These are phyloP conservation scores for Scaptodrosophila lebanonensis DNA, from an alignment of 1,140 invertebrate genomes.

Conservation along the genomic window DNA sequence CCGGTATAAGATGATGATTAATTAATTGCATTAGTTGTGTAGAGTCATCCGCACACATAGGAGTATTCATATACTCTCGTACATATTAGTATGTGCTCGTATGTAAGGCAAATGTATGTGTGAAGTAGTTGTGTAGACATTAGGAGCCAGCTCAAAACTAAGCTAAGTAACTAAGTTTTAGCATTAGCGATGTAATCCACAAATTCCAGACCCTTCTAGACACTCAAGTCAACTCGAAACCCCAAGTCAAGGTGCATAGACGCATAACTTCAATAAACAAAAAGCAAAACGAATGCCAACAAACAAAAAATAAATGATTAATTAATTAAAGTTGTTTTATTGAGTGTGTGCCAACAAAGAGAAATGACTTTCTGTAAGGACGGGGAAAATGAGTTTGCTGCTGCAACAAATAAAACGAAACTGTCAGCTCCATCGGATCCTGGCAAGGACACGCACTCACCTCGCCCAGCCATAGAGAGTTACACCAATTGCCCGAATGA, in stretches of 20 bases:
- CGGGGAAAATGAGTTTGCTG: conserved; percentile 48
- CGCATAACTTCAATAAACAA: conserved; percentile 56
- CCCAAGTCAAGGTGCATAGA: conserved; percentile 1
- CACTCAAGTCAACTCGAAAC: conserved; percentile 2
- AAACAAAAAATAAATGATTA: conserved; percentile 64
- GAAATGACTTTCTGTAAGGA: conserved; percentile 40
- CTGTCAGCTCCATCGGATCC: no score
- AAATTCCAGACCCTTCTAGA: conserved; percentile 25
- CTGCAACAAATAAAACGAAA: background rate
- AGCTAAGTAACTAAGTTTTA: conserved; percentile 59
- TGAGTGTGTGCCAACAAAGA: conserved; percentile 33
- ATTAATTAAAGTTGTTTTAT: conserved; percentile 73
- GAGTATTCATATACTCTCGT: no score
- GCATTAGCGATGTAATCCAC: conserved; percentile 49
- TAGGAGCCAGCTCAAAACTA: conserved; percentile 20
- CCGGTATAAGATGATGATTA: conserved; percentile 51
- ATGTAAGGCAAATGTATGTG: background rate
- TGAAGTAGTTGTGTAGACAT: conserved; percentile 19
- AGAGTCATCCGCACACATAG: no score
- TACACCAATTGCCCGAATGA: conserved; percentile 8
- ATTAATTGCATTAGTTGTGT: conserved; percentile 50
- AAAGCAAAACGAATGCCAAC: conserved; percentile 24
- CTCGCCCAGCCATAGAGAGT: background rate
- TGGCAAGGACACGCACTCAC: background rate
- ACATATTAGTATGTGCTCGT: no score